A percentile compares a stretch with the other conserved stretches of the same genome.
Conservation (phyloP, 2,113 vertebrate genomes). For the Ramphastos sulfuratus region DNA sequence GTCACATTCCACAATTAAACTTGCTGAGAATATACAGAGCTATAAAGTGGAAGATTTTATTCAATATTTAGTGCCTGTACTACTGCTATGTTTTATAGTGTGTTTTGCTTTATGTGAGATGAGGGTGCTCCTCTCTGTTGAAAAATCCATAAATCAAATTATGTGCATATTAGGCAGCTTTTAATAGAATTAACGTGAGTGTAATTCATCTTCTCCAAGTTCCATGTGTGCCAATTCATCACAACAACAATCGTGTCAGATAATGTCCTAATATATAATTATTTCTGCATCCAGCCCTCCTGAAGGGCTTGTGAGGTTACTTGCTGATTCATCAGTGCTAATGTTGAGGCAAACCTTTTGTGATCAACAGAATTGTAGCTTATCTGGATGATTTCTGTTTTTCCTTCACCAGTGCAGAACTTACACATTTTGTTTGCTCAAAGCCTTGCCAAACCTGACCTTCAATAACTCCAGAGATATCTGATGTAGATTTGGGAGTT, state of each 20-base stretch:
- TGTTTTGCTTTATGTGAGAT: not conserved
- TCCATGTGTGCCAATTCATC: conserved; percentile 58
- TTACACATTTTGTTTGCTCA: not conserved
- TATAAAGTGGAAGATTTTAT: not conserved
- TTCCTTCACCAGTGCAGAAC: not conserved
- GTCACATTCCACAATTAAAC: not conserved
- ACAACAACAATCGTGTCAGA: conserved; percentile 48
- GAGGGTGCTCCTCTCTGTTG: not conserved
- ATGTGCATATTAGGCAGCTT: conserved; percentile 36
- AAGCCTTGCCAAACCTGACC: too few relatives aligned
- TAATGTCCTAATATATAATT: conserved; percentile 58
- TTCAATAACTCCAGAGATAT: too few relatives aligned
- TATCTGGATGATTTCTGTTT: not conserved
- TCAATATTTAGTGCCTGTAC: not conserved
- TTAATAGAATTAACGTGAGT: conserved; percentile 36
- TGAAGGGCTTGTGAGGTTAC: conserved; percentile 25
- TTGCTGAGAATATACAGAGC: not conserved
- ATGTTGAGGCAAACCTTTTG: conserved; percentile 19
- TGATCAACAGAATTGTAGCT: not conserved
- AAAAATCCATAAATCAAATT: conserved; percentile 58
- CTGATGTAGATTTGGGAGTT: too few relatives aligned
- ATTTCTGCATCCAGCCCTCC: conserved; percentile 28
- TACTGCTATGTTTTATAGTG: not conserved
- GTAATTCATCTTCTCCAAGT: conserved; percentile 46
- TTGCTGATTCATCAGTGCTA: conserved; percentile 35